phyloP scores from a whole-genome alignment of 2,113 vertebrate genomes.

The Neolamprologus tretocephalus region DNA sequence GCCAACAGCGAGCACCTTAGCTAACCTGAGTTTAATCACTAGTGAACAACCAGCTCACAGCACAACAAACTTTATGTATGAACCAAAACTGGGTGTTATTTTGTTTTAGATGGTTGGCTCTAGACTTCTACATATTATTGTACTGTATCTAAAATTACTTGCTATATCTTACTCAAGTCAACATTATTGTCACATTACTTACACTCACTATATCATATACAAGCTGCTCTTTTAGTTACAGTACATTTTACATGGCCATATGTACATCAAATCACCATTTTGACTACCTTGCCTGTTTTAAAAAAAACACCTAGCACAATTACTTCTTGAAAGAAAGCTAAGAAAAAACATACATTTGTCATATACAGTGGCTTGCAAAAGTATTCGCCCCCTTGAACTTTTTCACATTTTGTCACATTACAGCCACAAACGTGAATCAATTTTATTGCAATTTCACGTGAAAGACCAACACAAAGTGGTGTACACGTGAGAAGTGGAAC shows the following conservation, averaged over 20 bases:
- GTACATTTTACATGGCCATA: background rate
- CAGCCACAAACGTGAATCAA: background rate
- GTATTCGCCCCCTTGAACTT: background rate
- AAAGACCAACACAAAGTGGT: background rate
- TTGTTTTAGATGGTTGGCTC: background rate
- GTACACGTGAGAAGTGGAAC: accelerated
- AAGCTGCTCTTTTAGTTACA: background rate
- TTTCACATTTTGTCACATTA: accelerated
- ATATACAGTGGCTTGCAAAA: background rate
- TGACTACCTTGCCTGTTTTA: background rate
- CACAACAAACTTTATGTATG: background rate
- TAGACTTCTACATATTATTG: background rate
- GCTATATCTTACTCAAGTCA: background rate
- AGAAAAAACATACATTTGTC: background rate
- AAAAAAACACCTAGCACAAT: background rate
- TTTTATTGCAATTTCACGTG: accelerated
- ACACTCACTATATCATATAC: background rate
- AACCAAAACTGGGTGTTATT: background rate
- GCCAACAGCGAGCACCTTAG: background rate
- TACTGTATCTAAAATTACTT: background rate
- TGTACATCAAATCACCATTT: background rate
- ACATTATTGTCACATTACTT: background rate
- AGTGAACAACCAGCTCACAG: background rate
- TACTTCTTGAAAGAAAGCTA: background rate
- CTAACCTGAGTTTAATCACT: background rate